A percentile compares a stretch with the other conserved stretches of the same genome.
phyloP scores from a whole-genome alignment of 2,113 vertebrate species.

The Nycticorax nycticorax region DNA sequence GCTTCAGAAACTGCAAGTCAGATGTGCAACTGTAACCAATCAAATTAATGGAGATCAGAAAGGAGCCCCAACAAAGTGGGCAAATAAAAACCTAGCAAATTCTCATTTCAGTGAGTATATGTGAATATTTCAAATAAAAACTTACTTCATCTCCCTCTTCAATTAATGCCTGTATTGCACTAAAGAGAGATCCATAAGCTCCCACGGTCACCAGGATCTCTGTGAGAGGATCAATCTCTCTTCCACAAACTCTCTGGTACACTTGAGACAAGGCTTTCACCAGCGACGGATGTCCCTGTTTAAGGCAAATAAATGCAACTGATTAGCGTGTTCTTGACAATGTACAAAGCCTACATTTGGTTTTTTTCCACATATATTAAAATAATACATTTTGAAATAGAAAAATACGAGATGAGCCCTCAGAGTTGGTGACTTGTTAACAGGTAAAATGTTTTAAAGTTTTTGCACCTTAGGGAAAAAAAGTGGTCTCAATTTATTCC shows the following conservation, averaged over 20 bases:
- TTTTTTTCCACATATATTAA: background rate
- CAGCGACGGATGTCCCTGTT: conserved; percentile 89
- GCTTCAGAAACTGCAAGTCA: background rate
- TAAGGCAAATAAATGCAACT: background rate
- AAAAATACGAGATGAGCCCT: background rate
- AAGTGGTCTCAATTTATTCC: background rate
- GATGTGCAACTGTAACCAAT: background rate
- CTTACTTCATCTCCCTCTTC: conserved; percentile 92
- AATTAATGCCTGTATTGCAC: conserved; percentile 87
- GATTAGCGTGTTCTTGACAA: background rate
- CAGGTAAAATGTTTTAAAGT: background rate
- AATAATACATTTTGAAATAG: background rate
- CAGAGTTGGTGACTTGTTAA: background rate
- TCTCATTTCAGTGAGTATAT: background rate
- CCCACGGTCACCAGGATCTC: conserved; percentile 93
- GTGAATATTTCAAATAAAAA: background rate
- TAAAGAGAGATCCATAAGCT: conserved; percentile 92
- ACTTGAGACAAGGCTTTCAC: conserved; percentile 90
- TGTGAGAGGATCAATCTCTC: conserved; percentile 84
- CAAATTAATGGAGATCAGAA: background rate
- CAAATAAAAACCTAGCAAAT: background rate
- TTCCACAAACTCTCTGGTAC: conserved; percentile 83
- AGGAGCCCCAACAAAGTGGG: background rate
- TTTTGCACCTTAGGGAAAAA: background rate
- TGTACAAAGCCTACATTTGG: background rate